Conservation (phyloP, 2,113 vertebrate species). For the Garra rufa region DNA sequence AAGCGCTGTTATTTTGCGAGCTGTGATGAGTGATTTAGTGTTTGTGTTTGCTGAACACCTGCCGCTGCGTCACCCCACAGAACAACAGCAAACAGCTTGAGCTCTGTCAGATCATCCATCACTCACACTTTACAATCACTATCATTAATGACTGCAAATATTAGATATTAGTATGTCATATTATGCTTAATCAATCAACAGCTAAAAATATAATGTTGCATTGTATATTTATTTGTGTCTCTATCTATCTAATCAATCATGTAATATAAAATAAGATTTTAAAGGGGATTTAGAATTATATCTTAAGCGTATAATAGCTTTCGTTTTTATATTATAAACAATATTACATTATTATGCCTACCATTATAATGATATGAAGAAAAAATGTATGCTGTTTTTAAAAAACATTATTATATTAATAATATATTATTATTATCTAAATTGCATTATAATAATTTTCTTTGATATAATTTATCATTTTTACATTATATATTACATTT, state of each 20-base stretch:
- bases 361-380: too few relatives aligned
- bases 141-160: neutral
- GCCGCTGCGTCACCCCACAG: neutral
- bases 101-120: neutral
- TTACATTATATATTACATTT: too few relatives aligned
- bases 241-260: neutral
- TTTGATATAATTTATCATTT: too few relatives aligned
- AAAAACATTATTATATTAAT: too few relatives aligned
- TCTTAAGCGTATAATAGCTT: too few relatives aligned
- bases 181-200: neutral
- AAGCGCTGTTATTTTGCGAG: neutral
- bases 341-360: too few relatives aligned
- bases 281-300: too few relatives aligned
- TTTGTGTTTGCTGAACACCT: slow-evolving; percentile 1
- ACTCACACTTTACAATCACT: neutral
- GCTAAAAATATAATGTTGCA: neutral
- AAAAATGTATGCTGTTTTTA: too few relatives aligned
- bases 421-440: too few relatives aligned
- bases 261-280: neutral
- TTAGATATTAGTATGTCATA: too few relatives aligned
- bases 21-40: neutral
- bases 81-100: neutral
- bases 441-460: too few relatives aligned
- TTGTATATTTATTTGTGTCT: neutral
- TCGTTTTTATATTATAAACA: too few relatives aligned